phyloP scores from a whole-genome alignment of 2,113 vertebrate species.

The Passer montanus region DNA sequence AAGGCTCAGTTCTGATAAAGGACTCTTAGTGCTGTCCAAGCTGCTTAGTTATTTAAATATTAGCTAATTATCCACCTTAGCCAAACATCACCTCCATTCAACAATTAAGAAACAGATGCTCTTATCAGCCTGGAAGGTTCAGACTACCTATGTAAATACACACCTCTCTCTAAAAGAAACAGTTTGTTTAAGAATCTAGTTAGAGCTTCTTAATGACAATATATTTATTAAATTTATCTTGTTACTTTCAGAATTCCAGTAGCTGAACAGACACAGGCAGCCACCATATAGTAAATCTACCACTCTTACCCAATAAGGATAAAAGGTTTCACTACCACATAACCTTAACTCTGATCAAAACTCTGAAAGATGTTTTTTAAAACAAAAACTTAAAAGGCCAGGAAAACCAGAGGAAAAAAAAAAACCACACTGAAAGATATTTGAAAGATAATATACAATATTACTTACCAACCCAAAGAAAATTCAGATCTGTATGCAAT shows the following conservation, averaged over 20 bases:
- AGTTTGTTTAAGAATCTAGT: neutral
- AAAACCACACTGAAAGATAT: accelerated
- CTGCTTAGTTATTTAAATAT: neutral
- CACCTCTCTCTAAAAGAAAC: neutral
- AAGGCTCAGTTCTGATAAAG: neutral
- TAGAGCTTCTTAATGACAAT: neutral
- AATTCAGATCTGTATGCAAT: neutral
- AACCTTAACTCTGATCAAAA: neutral
- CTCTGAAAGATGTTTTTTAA: neutral
- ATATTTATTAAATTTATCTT: neutral
- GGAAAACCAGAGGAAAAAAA: neutral
- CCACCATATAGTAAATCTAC: neutral
- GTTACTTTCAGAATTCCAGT: neutral
- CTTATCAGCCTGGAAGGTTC: neutral
- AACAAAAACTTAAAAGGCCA: neutral
- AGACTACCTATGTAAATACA: neutral
- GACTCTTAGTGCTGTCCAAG: neutral
- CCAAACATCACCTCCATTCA: neutral
- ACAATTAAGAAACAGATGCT: neutral
- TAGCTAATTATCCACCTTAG: neutral
- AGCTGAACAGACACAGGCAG: neutral
- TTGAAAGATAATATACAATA: neutral
- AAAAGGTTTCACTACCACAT: neutral
- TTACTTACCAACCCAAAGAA: neutral
- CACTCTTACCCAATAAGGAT: neutral